Base-by-base conservation (phyloP, 1,140 invertebrate genomes). In the Procambarus virginalis region DNA sequence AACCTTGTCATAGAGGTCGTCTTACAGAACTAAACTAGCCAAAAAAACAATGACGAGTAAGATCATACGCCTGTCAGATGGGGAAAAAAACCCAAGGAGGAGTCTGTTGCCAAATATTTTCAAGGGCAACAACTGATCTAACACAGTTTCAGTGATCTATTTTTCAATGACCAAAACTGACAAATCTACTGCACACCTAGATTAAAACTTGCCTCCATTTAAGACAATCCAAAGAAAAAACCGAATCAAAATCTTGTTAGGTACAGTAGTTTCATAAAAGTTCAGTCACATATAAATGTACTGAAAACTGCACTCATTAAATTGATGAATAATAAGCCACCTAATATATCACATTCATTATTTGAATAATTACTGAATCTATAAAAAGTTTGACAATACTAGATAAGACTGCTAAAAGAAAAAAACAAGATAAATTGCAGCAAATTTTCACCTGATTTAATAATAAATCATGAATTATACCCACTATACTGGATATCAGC, bases 1-100 rank as follows among this genome's bases (percentile, higher is more conserved):
- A 82, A 82, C 46, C 80, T 68, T n/a, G 48, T 64, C 22, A 73
- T 73, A 73, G n/a, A 17, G 20, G 20, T 68, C 64, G 12, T 68
- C 64, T 68, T 68, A 68, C 17, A 10, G 14, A 9, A n/a, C 68
- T 34, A 73, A 73, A 73, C 68, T 22, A 73, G 20, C 5, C n/a
- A 22, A 73, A 6, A 34, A 73, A 73, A 8, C 34, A 34, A 9
- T 55, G 51, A 55, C n/a, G 34, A 9, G n/a, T 17, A 64, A 64
- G 20, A 64, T 17, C 20, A 34, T 20, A 8, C n/a, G 22, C 6
- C 2, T 68, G 64, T 73, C 68, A 34, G n/a, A 10, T 34, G 4
- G 68, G 68, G 34, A 1, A 34, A 34, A 34, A 34, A 34, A 34
- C 34, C 34, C 34, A 34, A 34, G 34, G 34, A 34, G 34, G 34